Evolutionary conservation across 2,888 invertebrate species (phyloP), one percentile per base, ranked within the genome.

Genomic region (Pyrrhia umbra): DNA sequence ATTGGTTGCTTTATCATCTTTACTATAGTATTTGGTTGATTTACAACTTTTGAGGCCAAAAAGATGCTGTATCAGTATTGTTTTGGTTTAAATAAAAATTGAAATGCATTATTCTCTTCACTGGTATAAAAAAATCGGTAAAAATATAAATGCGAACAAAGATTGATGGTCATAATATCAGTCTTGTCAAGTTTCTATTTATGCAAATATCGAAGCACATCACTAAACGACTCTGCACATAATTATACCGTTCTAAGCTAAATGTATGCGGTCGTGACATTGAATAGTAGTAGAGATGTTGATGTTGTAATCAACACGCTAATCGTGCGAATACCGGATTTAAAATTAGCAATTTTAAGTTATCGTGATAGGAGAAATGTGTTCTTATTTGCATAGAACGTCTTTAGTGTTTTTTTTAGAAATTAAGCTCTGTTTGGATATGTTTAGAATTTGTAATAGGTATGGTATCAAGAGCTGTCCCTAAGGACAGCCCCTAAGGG

Each of bases 191-290:
- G 30, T 30, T 13, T 10, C 27, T 27, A 27, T 27, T 39, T 30
- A 60, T 8, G 16, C 20, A 37, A 23, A 42, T 50, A 1, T 15
- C 13, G 13, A 25, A 18, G 34, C 47, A 40, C 75, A 69, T 50
- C 49, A 50, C 56, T 69, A 52, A 75, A 75, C 20, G n/a, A 27
- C 37, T 54, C 20, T 21, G 18, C 34, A 25, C 42, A 2, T 23
- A 27, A 37, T 18, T 50, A 51, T 55, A 34, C 51, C 23, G 30
- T 63, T 58, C 39, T 37, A 20, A 16, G 34, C 39, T 20, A 27
- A 13, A 56, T 9, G 15, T 15, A 34, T 3, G 13, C 54, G 56
- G 25, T 77, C 77, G 77, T 77, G 77, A 79, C 80, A 77, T 62
- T 77, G 64, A 50, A 43, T 59, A 10, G 40, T 58, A 50, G 49